Evolutionary conservation across 2,113 vertebrate genomes (phyloP).

Genomic region (Sciurus niger): DNA sequence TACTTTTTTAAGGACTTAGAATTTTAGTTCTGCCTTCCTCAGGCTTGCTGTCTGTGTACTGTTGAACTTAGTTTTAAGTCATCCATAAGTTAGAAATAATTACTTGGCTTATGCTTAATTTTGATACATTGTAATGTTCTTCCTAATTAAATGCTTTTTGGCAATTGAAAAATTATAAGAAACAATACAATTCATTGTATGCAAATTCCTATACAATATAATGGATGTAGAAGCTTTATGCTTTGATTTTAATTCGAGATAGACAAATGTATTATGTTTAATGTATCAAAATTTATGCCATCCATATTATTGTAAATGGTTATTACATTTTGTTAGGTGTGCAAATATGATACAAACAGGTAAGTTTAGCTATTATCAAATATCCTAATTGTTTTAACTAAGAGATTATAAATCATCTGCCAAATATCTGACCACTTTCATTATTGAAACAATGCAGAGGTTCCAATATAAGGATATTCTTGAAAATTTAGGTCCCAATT

Average conservation of each 20-base stretch:
- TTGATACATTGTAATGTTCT: background rate
- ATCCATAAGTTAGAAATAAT: background rate
- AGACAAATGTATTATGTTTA: constrained; percentile 13
- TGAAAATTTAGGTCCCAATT: constrained; percentile 3
- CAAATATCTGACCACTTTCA: background rate
- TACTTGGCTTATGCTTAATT: background rate
- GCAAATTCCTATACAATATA: background rate
- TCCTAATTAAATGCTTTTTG: background rate
- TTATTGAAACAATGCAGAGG: background rate
- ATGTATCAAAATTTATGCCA: background rate
- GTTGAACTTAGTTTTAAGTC: background rate
- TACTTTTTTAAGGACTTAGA: background rate
- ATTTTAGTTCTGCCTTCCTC: background rate
- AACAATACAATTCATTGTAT: constrained; percentile 8
- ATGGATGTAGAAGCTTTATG: background rate
- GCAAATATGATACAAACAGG: background rate
- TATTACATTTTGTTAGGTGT: background rate
- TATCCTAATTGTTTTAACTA: background rate
- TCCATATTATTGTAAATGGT: background rate
- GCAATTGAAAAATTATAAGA: constrained; percentile 25
- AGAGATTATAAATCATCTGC: background rate
- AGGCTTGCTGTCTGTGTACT: background rate
- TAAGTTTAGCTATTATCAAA: background rate
- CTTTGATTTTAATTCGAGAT: constrained; percentile 31
- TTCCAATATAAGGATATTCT: background rate